phyloP scores from a whole-genome alignment of 2,888 invertebrate species.

The Chirona hameri region DNA sequence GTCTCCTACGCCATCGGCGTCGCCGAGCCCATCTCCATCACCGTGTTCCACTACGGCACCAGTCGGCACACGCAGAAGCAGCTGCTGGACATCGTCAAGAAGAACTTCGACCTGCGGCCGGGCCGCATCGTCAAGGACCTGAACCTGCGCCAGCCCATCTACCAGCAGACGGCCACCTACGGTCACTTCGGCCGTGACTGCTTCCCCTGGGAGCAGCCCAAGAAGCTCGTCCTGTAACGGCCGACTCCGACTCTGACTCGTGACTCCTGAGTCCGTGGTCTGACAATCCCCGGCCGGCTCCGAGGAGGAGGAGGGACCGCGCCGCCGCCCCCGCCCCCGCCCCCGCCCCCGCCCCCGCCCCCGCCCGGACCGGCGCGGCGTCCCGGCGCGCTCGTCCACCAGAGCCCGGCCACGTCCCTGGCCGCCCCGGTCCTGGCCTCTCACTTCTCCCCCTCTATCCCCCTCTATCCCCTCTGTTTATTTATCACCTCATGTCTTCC shows the following conservation, averaged over 20 bases:
- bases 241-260: too few species aligned
- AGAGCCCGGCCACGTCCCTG: not conserved
- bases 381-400: not conserved
- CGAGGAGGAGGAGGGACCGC: too few species aligned
- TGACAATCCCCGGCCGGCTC: not conserved
- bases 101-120: too few species aligned
- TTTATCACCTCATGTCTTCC: not conserved
- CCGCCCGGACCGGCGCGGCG: not conserved
- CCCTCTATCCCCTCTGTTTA: not conserved
- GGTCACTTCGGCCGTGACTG: slow-evolving; percentile 97
- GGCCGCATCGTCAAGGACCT: slow-evolving; percentile 80
- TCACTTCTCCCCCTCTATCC: too few species aligned
- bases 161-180: slow-evolving; percentile 95
- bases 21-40: slow-evolving; percentile 93
- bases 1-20: slow-evolving; percentile 94
- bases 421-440: too few species aligned
- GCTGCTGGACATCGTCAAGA: slow-evolving; percentile 74
- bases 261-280: too few species aligned
- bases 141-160: slow-evolving; percentile 89
- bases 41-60: slow-evolving; percentile 97
- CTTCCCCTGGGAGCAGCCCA: slow-evolving; percentile 96
- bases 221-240: slow-evolving; percentile 56
- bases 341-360: not conserved
- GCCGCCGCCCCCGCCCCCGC: not conserved
- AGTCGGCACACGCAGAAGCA: slow-evolving; percentile 77